Percentiles rank a stretch among this genome's conserved stretches.
These are phyloP conservation scores for Tapirus indicus DNA, from an alignment of 2,797 vertebrate genomes.

Conservation along the genomic window DNA sequence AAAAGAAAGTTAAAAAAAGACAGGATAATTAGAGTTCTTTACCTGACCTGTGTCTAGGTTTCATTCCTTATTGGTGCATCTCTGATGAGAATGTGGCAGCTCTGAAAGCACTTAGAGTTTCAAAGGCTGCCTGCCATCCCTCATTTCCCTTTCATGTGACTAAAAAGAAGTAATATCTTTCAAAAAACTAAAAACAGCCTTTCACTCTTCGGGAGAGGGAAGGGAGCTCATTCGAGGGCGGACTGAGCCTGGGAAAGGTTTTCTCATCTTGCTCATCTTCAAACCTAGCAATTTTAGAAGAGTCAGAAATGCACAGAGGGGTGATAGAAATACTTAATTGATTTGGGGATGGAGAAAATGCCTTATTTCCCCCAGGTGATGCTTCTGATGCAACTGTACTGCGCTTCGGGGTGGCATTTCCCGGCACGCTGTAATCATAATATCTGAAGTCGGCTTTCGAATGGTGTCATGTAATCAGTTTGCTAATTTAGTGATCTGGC, in stretches of 20 bases:
- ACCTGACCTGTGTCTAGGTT: not conserved
- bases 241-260: not conserved
- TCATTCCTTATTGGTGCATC: accelerated
- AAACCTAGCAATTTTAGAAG: not conserved
- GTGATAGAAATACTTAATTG: not conserved
- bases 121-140: not conserved
- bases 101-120: not conserved
- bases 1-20: not conserved
- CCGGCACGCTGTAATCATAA: not conserved
- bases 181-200: not conserved
- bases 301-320: not conserved
- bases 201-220: not conserved
- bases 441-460: not conserved
- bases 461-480: not conserved
- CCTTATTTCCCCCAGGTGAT: not conserved
- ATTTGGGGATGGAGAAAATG: not conserved
- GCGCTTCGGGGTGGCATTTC: accelerated
- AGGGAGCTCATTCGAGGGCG: not conserved
- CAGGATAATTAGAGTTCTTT: not conserved
- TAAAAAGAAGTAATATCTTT: not conserved
- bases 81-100: accelerated
- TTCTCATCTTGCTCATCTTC: not conserved
- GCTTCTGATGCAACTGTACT: not conserved
- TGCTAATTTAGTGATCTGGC: not conserved
- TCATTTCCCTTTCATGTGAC: not conserved